Base-by-base conservation (phyloP, 2,888 invertebrate species). In the Coremacera marginata region DNA sequence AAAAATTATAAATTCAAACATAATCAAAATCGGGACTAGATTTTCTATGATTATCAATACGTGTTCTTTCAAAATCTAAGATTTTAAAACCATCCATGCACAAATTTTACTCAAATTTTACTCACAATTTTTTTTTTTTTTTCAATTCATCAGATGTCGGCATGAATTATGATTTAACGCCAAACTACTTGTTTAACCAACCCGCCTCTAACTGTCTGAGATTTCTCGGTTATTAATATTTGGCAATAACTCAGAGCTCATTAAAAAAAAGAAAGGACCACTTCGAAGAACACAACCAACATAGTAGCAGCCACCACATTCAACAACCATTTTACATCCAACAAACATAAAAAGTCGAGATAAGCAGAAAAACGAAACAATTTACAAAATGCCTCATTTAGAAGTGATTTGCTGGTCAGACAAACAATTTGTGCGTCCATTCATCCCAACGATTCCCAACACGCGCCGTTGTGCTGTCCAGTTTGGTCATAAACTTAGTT, bases 231-330 rank as follows among this genome's bases (percentile, higher is more conserved):
- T 74, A 74, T 74, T 74, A 74, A 74, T 74, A 67, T 74, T 74
- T 57, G 67, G 74, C 74, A 65, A 74, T 74, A 74, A 74, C 74
- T 74, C 74, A 74, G 65, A 19, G 74, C 74, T 65, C 74, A 74
- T 74, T 74, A 74, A 74, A 34, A 55, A 37, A 67, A 25, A 49
- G 5, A 25, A 34, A 68, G 51, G 63, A 31, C 31, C 31, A 63
- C 34, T 31, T 25, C 22, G 9, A 27, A 63, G 27, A 34, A 31
- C 63, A 63, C 22, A 27, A 25, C 22, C 31, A 62, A 62, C 62
- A 60, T 8, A 19, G 25, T 14, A 5, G 25, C n/a, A 5, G 25
- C n/a, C 25, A 25, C 14, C 4, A 62, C n/a, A 31, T 31, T 5
- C 44, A 44, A 44, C 44, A 44, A 44, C 44, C 44, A 44, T 44